phyloP scores from a whole-genome alignment of 2,113 vertebrate genomes.

The Solea solea region DNA sequence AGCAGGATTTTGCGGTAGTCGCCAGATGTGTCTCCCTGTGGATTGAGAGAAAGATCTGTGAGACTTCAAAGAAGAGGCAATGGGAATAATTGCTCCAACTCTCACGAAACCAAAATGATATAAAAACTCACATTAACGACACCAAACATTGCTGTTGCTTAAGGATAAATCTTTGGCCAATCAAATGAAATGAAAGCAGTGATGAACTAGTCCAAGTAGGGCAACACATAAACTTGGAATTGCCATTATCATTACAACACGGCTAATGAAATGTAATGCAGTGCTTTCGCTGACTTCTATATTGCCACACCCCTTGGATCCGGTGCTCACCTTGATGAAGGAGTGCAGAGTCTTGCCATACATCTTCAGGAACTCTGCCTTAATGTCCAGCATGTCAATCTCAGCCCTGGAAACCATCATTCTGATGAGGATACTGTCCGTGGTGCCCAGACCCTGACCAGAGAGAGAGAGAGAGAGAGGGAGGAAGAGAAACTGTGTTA shows the following conservation, averaged over 20 bases:
- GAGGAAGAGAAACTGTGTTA: background rate
- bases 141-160: background rate
- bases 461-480: background rate
- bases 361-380: slow-evolving; percentile 87
- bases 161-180: background rate
- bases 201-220: background rate
- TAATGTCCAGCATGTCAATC: slow-evolving; percentile 94
- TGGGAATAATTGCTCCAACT: background rate
- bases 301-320: background rate
- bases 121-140: background rate
- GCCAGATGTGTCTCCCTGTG: slow-evolving; percentile 93
- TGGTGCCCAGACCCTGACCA: slow-evolving; percentile 90
- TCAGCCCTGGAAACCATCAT: slow-evolving; percentile 94
- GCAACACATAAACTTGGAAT: slow-evolving; percentile 1
- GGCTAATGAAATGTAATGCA: slow-evolving; percentile 30
- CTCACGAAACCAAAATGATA: background rate
- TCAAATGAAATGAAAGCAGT: background rate
- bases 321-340: slow-evolving; percentile 90
- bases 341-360: slow-evolving; percentile 94
- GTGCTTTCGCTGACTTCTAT: slow-evolving; percentile 5
- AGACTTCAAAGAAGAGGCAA: slow-evolving; percentile 9
- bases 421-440: slow-evolving; percentile 90
- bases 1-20: slow-evolving; percentile 94
- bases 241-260: background rate
- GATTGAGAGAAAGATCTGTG: slow-evolving; percentile 13